Evolutionary conservation across 2,888 invertebrate genomes (phyloP), one percentile per base, ranked within the genome.

Genomic region (Ectemnius continuus): DNA sequence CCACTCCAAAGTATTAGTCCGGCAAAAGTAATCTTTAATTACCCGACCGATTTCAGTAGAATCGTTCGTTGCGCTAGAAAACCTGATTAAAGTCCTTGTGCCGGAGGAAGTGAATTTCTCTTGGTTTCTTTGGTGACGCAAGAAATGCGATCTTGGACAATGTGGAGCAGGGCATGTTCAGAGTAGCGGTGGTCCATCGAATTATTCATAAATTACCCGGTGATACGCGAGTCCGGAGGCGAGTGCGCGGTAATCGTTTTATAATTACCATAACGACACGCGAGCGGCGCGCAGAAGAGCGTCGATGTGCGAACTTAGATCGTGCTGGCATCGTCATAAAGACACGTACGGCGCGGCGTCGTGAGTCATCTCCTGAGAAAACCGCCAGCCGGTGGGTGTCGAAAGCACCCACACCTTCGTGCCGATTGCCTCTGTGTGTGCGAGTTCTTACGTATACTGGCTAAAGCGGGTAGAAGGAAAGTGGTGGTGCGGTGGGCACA

Each of bases 281-380:
- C 47, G 47, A 26, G 61, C 46, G 74, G 3, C 23, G 23, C 23
- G 2, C 23, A 3, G 23, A 23, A 23, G 3, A 23, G 46, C 48
- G 66, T 56, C 58, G 66, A 67, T 56, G 62, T 23, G 36, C 36
- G 63, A 75, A 79, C 76, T 76, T 80, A 58, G 65, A 61, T 66
- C 70, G 76, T 60, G 70, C 74, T 68, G 61, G 71, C 47, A 26
- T 59, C 16, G 52, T 52, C 52, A 52, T 52, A 52, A 16, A 14
- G 52, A 52, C 8, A 11, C n/a, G 52, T 5, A 52, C 36, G 36
- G 36, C 23, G 20, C 57, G 67, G 20, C 57, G 67, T 68, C 74
- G 66, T 81, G 81, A 79, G 61, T 83, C 77, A 77, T 64, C 59
- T 60, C 8, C 36, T 62, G 65, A 69, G 71, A 57, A 65, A 72